Evolutionary conservation across 2,113 vertebrate species (phyloP).

Genomic region (Ictalurus punctatus): DNA sequence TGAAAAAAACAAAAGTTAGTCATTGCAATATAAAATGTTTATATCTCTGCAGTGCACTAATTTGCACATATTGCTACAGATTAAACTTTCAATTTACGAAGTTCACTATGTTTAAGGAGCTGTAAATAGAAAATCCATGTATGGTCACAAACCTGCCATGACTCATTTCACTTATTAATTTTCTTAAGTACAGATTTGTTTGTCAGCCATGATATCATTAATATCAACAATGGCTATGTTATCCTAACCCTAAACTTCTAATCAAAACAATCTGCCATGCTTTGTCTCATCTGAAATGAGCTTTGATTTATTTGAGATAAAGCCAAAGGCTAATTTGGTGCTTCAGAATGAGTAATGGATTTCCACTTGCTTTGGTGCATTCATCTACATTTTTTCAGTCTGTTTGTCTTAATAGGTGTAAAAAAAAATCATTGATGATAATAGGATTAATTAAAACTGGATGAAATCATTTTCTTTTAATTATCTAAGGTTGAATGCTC

Average conservation of each 20-base stretch:
- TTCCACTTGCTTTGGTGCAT: constrained; percentile 55
- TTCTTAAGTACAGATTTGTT: constrained; percentile 33
- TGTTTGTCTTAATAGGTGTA: constrained; percentile 59
- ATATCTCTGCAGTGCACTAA: not conserved
- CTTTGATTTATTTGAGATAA: constrained; percentile 68
- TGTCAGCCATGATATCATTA: constrained; percentile 40
- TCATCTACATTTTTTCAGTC: constrained; percentile 63
- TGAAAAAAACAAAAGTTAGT: not conserved
- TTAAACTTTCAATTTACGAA: not conserved
- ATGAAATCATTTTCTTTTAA: constrained; percentile 65
- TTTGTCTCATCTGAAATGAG: constrained; percentile 64
- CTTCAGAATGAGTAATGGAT: constrained; percentile 67
- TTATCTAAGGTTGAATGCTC: constrained; percentile 33
- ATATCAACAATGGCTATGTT: constrained; percentile 41
- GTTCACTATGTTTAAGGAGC: not conserved
- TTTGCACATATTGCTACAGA: not conserved
- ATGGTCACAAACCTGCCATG: not conserved
- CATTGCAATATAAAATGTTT: not conserved
- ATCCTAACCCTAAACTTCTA: constrained; percentile 51
- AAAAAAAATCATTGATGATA: constrained; percentile 64
- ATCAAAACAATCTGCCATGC: constrained; percentile 56
- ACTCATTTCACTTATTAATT: constrained; percentile 27
- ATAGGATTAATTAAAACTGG: constrained; percentile 60
- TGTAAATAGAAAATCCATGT: not conserved
- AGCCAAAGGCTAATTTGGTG: constrained; percentile 65